Conservation (phyloP, 2,888 invertebrate genomes). For the Drosophila kuntzei region DNA sequence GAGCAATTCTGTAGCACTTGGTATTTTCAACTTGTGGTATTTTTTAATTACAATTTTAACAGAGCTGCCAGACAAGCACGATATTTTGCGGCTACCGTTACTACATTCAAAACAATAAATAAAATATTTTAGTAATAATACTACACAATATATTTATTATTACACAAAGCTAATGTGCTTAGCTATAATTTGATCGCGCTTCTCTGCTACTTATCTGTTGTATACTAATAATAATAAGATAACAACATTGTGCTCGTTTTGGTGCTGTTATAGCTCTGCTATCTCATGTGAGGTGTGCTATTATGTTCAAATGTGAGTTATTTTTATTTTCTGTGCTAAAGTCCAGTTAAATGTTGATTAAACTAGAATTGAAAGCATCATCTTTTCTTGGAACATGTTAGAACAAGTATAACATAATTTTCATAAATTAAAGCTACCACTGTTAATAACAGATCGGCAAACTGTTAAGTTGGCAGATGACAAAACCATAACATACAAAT, state of each 20-base stretch:
- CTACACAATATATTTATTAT: no score
- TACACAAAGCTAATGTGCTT: no score
- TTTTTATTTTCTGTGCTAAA: background rate
- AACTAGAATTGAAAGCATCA: no score
- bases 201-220: no score
- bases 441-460: slow-evolving; percentile 25
- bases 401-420: background rate
- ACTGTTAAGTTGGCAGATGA: slow-evolving; percentile 24
- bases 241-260: background rate
- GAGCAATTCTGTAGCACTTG: background rate
- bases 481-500: slow-evolving; percentile 40
- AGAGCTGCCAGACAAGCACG: background rate
- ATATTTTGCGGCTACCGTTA: no score
- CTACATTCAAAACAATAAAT: no score
- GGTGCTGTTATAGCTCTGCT: background rate
- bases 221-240: background rate
- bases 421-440: background rate
- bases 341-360: background rate
- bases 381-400: background rate
- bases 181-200: no score
- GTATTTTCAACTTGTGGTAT: background rate
- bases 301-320: background rate
- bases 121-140: no score
- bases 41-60: background rate
- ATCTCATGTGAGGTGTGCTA: background rate